These are phyloP conservation scores for Clitarchus hookeri DNA, from an alignment of 2,888 invertebrate genomes.

Conservation along the genomic window DNA sequence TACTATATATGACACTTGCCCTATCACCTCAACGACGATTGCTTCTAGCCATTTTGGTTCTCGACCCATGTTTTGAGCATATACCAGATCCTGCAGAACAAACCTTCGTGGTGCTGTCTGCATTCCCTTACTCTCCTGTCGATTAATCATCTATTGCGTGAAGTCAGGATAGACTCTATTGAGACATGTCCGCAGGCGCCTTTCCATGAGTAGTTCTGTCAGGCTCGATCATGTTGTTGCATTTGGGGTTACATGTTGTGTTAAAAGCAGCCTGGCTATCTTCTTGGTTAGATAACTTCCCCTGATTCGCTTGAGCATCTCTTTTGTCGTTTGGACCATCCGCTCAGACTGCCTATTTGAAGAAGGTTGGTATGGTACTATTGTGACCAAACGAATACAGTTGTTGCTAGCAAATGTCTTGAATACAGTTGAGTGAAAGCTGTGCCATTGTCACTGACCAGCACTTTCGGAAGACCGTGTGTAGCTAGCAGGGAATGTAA, in stretches of 20 bases:
- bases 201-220: conserved; percentile 40
- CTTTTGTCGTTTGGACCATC: conserved; percentile 44
- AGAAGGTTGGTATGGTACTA: conserved; percentile 44
- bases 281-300: conserved; percentile 25
- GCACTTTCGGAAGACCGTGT: conserved; percentile 44
- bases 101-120: not conserved
- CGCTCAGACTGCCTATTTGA: conserved; percentile 47
- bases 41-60: conserved; percentile 38
- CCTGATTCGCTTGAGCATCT: conserved; percentile 32
- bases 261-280: conserved; percentile 39
- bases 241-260: conserved; percentile 41
- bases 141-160: not conserved
- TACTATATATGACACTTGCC: conserved; percentile 40
- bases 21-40: conserved; percentile 35
- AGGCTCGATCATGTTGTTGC: conserved; percentile 27
- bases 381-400: conserved; percentile 39
- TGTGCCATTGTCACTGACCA: too few species aligned
- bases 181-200: conserved; percentile 38
- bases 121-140: not conserved
- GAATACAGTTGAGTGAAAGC: conserved; percentile 46
- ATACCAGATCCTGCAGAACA: not conserved
- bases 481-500: conserved; percentile 40
- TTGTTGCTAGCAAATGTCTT: conserved; percentile 42
- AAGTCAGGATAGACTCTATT: conserved; percentile 32
- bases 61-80: not conserved